Evolutionary conservation across 2,113 vertebrate species (phyloP).

Genomic region (Leucopsar rothschildi): DNA sequence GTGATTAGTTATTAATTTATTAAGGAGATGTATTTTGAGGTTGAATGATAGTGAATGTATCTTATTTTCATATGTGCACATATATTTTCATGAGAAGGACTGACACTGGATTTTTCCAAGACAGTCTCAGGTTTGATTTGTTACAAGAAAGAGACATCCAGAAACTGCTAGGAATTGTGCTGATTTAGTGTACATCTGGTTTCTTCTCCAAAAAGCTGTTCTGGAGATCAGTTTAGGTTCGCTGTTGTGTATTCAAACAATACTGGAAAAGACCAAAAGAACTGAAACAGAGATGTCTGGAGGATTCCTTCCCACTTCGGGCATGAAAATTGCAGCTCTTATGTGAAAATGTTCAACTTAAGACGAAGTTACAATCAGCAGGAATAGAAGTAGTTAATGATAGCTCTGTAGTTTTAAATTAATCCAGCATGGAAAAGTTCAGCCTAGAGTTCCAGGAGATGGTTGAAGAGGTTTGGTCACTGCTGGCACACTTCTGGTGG

Average conservation of each 20-base stretch:
- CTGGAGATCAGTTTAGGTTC: not conserved
- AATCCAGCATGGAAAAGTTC: slow-evolving; percentile 4
- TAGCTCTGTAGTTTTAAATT: not conserved
- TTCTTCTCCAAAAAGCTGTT: not conserved
- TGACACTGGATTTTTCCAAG: not conserved
- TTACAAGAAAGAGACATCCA: not conserved
- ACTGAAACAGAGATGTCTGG: not conserved
- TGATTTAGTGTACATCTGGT: not conserved
- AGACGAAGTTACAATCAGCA: not conserved
- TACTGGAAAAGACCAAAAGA: not conserved
- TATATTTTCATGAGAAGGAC: not conserved
- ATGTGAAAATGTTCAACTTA: not conserved
- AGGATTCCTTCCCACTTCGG: not conserved
- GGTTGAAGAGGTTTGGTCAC: not conserved
- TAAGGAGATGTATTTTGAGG: not conserved
- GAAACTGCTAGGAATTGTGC: slow-evolving; percentile 22
- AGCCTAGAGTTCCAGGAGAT: not conserved
- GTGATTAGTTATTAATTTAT: not conserved
- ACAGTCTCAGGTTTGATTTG: not conserved
- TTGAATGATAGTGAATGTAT: not conserved
- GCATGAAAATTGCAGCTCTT: not conserved
- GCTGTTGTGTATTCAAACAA: not conserved
- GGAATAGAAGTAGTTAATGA: not conserved
- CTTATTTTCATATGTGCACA: not conserved
- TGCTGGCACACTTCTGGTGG: not conserved